Conservation (phyloP, 2,888 invertebrate genomes). For the Hypselothyrea guttata region DNA sequence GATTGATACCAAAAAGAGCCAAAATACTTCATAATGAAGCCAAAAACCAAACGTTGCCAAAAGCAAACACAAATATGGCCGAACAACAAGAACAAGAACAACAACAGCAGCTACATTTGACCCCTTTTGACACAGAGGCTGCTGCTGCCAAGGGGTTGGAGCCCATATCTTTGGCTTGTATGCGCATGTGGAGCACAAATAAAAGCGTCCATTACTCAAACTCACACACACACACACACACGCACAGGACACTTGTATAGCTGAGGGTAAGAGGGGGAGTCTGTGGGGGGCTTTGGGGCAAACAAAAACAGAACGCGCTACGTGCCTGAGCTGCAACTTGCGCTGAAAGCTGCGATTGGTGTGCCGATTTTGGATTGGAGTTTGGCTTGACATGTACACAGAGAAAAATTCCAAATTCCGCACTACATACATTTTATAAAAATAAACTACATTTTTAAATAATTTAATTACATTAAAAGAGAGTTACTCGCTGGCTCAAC, state of each 20-base stretch:
- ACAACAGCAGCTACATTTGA: conserved; percentile 58
- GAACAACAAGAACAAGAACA: conserved; percentile 26
- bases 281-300: conserved; percentile 35
- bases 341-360: too few relatives aligned
- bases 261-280: neutral
- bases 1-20: conserved; percentile 67
- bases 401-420: too few relatives aligned
- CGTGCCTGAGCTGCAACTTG: conserved; percentile 36
- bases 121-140: conserved; percentile 75
- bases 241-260: conserved; percentile 2
- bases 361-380: neutral
- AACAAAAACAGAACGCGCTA: conserved; percentile 53
- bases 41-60: conserved; percentile 41
- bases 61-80: conserved; percentile 67
- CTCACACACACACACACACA: conserved; percentile 35
- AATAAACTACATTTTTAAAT: too few relatives aligned
- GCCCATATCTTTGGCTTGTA: conserved; percentile 2
- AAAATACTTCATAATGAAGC: conserved; percentile 49
- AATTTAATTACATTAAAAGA: too few relatives aligned
- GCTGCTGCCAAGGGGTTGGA: conserved; percentile 4
- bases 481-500: too few relatives aligned
- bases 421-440: too few relatives aligned
- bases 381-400: neutral
- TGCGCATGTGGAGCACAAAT: conserved; percentile 62
- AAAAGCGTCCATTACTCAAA: conserved; percentile 78